Evolutionary conservation across 1,140 invertebrate genomes (phyloP), one percentile per base, ranked within the genome.

Genomic region (Cataglyphis hispanica): DNA sequence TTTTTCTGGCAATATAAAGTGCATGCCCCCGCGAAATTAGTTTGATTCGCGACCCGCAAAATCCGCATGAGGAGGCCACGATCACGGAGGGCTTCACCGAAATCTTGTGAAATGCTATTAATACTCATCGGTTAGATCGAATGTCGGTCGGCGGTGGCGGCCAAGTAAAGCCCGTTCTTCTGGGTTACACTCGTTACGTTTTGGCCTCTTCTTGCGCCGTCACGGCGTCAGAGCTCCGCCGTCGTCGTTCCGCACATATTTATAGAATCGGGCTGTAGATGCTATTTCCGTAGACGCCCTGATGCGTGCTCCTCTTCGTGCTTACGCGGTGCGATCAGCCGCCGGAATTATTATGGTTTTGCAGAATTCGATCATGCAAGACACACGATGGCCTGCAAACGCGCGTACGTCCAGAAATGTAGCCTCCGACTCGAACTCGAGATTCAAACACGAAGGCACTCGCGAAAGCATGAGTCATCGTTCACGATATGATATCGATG

Each of bases 141-240:
- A 93, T 95, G 94, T 95, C 94, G 93, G 94, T 92, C 92, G 92
- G 87, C 92, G 86, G 92, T 94, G 93, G 92, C 92, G 92, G 93
- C 94, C 94, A 95, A 95, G 94, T 95, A 95, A 95, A 95, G 94
- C 94, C 91, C 94, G 94, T 91, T 93, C 92, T 91, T 91, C 91
- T 91, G 92, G 88, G 91, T 92, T 92, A 92, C 84, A 78, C 72
- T 77, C 74, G 75, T 83, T 75, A 85, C 50, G 84, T 90, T 91
- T 90, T 78, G 85, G 86, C 77, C 76, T 80, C 77, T 84, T 89
- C 72, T 87, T 89, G 63, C 89, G 86, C 81, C 70, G 87, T 67
- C 87, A 53, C 89, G 84, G 86, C 87, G 86, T 80, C 80, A 50
- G 83, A 63, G 85, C 61, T 70, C 63, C 60, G 77, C 80, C 86